Conservation (phyloP, 1,140 invertebrate genomes). For the Plectrocnemia conspersa region DNA sequence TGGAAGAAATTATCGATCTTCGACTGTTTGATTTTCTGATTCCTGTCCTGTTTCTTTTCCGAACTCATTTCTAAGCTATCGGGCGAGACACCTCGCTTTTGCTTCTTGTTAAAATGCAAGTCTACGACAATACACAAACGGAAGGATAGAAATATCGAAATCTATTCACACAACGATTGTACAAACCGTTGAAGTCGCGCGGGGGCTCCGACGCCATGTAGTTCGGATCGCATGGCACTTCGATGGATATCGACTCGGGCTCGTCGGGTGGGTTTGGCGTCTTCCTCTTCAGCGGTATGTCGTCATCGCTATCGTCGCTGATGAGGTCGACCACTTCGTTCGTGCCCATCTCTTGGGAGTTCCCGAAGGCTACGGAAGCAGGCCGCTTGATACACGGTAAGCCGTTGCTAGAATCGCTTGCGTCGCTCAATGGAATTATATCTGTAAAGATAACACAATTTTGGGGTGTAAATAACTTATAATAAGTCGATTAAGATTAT, state of each 20-base stretch:
- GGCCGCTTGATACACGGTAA: conserved; percentile 27
- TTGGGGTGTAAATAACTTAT: too few species aligned
- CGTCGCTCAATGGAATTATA: conserved; percentile 30
- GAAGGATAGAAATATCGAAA: not conserved
- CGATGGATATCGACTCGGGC: conserved; percentile 10
- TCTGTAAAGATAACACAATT: too few species aligned
- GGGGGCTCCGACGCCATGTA: conserved; percentile 11
- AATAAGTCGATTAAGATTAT: too few species aligned
- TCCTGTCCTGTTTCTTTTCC: too few species aligned
- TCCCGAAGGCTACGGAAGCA: not conserved
- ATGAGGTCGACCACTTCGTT: conserved; percentile 40
- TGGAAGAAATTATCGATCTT: too few species aligned
- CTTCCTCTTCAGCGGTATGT: conserved; percentile 43
- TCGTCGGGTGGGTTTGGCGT: conserved; percentile 37
- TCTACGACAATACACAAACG: not conserved
- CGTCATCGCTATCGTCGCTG: conserved; percentile 42
- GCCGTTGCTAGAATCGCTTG: conserved; percentile 27
- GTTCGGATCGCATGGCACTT: conserved; percentile 13
- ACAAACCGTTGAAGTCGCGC: too few species aligned
- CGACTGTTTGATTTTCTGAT: too few species aligned
- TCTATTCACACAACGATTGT: too few species aligned
- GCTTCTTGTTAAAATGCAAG: too few species aligned
- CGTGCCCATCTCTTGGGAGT: not conserved
- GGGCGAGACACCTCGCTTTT: too few species aligned
- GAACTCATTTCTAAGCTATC: too few species aligned